phyloP scores from a whole-genome alignment of 2,797 vertebrate species.

The Percopsis omiscomaycus region DNA sequence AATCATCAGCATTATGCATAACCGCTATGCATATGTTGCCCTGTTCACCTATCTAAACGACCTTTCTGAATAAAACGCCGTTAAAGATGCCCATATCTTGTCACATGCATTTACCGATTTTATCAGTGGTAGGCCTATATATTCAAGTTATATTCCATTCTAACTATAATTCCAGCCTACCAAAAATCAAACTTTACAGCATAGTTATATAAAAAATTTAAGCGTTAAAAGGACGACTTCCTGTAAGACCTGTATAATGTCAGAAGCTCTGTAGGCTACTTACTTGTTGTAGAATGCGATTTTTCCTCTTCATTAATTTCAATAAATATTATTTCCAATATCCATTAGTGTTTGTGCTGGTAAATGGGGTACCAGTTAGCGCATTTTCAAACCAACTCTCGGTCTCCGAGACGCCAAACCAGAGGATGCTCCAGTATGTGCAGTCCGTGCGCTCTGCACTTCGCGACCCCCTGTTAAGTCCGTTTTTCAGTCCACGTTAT shows the following conservation, averaged over 20 bases:
- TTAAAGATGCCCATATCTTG: no score
- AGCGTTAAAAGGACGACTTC: no score
- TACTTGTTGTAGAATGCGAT: constrained; percentile 54
- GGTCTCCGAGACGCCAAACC: constrained; percentile 24
- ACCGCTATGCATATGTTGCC: constrained; percentile 17
- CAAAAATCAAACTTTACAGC: no score
- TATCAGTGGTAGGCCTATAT: background rate
- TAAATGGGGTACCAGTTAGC: constrained; percentile 22
- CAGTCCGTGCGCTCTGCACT: constrained; percentile 34
- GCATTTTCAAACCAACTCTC: constrained; percentile 62
- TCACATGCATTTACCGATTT: no score
- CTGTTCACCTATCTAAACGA: background rate
- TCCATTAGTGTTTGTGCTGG: constrained; percentile 18
- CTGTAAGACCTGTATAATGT: no score
- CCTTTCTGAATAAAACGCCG: no score
- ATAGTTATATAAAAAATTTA: no score
- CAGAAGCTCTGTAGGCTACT: constrained; percentile 40
- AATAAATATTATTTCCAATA: constrained; percentile 62
- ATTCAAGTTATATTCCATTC: background rate
- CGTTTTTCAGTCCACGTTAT: constrained; percentile 49
- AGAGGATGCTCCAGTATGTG: constrained; percentile 30
- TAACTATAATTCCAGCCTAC: background rate
- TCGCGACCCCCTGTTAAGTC: constrained; percentile 26
- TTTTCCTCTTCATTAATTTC: constrained; percentile 71
- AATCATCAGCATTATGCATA: constrained; percentile 52